Evolutionary conservation across 2,797 vertebrate species (phyloP).

Genomic region (Phoebastria nigripes): DNA sequence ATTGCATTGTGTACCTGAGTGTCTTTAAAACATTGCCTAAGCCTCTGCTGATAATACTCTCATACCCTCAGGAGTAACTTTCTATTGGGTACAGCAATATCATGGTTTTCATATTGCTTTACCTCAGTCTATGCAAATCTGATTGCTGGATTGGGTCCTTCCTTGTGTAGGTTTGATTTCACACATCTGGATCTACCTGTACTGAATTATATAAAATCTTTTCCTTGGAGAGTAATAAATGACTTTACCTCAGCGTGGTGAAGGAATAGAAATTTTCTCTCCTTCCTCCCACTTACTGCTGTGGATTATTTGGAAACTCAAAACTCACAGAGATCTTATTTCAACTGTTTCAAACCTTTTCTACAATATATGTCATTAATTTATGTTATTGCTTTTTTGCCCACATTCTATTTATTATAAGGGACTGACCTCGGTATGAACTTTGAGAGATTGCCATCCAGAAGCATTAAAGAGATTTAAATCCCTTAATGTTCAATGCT

Average conservation of each 20-base stretch:
- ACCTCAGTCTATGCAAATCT: neutral
- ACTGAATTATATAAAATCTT: neutral
- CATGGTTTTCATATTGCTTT: neutral
- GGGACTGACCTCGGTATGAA: conserved; percentile 36
- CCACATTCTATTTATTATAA: conserved; percentile 22
- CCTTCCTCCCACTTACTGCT: neutral
- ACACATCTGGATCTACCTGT: neutral
- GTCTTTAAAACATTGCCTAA: neutral
- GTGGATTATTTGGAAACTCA: neutral
- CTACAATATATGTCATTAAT: neutral
- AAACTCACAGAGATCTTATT: neutral
- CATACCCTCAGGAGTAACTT: neutral
- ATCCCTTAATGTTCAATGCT: conserved; percentile 38
- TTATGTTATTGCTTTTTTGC: neutral
- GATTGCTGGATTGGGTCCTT: neutral
- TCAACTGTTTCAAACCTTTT: neutral
- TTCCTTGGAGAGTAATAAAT: neutral
- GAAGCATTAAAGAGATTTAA: conserved; percentile 56
- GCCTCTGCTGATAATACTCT: neutral
- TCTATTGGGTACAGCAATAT: neutral
- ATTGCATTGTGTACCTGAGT: neutral
- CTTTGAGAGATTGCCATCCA: conserved; percentile 9
- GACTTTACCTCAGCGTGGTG: neutral
- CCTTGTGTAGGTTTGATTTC: neutral
- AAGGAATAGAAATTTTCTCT: neutral